These are phyloP conservation scores for Norana najaformis DNA, from an alignment of 2,888 invertebrate species.

Conservation along the genomic window DNA sequence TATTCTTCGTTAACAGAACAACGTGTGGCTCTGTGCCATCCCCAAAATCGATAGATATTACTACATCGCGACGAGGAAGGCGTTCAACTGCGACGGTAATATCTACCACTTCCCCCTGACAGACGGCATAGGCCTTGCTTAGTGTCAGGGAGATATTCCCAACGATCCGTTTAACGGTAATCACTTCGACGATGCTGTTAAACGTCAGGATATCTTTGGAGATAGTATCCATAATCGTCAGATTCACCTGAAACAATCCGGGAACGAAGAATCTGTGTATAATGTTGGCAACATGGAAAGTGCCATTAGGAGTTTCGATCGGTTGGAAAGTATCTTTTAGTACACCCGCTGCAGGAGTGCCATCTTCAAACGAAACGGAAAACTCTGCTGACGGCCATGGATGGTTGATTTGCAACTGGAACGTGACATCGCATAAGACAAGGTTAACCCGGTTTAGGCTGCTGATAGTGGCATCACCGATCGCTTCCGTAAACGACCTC, in stretches of 20 bases:
- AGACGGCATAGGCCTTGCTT: neutral
- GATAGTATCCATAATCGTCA: neutral
- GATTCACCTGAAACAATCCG: neutral
- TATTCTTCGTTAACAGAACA: neutral
- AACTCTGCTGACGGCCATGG: neutral
- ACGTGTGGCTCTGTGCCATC: neutral
- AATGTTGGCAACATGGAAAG: neutral
- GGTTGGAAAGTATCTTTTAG: neutral
- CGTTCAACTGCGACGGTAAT: neutral
- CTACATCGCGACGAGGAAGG: neutral
- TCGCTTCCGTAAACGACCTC: neutral
- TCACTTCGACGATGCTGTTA: neutral
- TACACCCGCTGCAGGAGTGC: neutral
- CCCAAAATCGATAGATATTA: neutral
- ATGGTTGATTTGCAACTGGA: neutral
- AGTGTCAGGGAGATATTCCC: neutral
- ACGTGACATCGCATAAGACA: neutral
- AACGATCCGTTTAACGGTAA: neutral
- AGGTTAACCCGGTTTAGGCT: neutral
- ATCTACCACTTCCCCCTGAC: neutral
- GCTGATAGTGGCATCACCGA: neutral
- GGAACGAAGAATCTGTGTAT: neutral
- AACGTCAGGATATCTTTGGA: neutral
- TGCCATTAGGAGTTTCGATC: neutral
- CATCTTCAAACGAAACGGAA: neutral